These are phyloP conservation scores for Maccullochella peelii DNA, from an alignment of 2,113 vertebrate genomes.

Conservation along the genomic window DNA sequence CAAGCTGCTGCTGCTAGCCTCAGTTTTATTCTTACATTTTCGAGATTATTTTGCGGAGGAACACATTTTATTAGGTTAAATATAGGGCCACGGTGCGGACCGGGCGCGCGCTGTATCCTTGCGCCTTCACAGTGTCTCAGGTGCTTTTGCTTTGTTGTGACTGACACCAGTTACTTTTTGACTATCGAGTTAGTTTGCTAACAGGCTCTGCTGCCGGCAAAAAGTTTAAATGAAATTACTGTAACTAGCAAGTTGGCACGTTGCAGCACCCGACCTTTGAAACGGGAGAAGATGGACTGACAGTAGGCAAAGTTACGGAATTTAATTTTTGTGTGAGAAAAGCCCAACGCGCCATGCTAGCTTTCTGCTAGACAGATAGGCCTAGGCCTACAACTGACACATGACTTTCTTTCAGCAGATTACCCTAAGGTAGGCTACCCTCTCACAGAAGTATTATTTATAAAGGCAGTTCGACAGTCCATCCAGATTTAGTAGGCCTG, in stretches of 20 bases:
- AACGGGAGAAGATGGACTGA: neutral
- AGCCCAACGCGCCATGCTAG: neutral
- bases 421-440: neutral
- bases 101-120: constrained; percentile 6
- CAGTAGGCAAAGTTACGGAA: neutral
- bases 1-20: neutral
- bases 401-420: neutral
- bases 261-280: neutral
- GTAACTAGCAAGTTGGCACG: neutral
- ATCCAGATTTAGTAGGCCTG: too few relatives aligned
- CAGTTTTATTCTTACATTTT: neutral
- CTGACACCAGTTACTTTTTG: neutral
- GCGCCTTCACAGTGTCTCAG: neutral
- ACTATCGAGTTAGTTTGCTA: too few relatives aligned
- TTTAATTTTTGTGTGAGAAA: neutral
- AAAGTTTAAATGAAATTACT: neutral
- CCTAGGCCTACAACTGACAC: too few relatives aligned
- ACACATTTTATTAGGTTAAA: neutral
- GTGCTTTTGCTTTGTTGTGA: neutral
- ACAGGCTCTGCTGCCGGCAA: neutral
- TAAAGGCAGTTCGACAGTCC: neutral
- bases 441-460: neutral
- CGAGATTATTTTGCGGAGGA: neutral
- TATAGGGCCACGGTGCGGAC: neutral
- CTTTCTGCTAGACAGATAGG: neutral